Evolutionary conservation across 2,888 invertebrate species (phyloP), one percentile per base, ranked within the genome.

Genomic region (Willowsia nigromaculata): DNA sequence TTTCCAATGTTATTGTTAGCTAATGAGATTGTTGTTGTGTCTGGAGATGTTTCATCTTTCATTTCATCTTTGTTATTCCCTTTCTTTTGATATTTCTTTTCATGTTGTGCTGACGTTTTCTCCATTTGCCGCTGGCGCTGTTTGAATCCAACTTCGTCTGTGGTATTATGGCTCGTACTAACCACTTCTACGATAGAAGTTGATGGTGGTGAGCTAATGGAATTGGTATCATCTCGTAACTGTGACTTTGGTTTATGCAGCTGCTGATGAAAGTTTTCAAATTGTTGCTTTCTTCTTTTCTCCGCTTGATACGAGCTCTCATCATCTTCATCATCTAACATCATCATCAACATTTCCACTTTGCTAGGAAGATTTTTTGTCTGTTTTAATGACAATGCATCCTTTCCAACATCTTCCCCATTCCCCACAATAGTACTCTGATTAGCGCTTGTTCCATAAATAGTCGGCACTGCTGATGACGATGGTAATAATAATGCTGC

Each of bases 291-390:
- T 90, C 82, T 74, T 40, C 50, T 25, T 53, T 37, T 6, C 53
- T 65, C 76, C 22, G 27, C 59, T 37, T 76, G 47, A 33, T 43
- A 59, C 22, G 82, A 88, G 68, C 88, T 88, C 53, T 88, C 76
- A 40, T 87, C 87, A 53, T 87, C 82, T 37, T 82, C 87, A 13
- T 85, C 82, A 11, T 76, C 88, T 27, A 74, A 76, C 43, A 82
- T 25, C 76, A 83, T 82, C 82, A 83, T 25, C 76, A 81, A 50
- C 86, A 88, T 76, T 76, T 82, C 83, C 76, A 76, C 68, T 68
- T 83, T 76, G 9, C 0, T 56, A 0, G 82, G 62, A 74, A 82
- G 59, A 13, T 47, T 53, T 62, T 76, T 53, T 0, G 30, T 50
- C 22, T 33, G 40, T 53, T 33, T 30, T 37, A 53, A 68, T 84